Evolutionary conservation across 2,113 vertebrate species (phyloP).

Genomic region (Syrrhaptes paradoxus): DNA sequence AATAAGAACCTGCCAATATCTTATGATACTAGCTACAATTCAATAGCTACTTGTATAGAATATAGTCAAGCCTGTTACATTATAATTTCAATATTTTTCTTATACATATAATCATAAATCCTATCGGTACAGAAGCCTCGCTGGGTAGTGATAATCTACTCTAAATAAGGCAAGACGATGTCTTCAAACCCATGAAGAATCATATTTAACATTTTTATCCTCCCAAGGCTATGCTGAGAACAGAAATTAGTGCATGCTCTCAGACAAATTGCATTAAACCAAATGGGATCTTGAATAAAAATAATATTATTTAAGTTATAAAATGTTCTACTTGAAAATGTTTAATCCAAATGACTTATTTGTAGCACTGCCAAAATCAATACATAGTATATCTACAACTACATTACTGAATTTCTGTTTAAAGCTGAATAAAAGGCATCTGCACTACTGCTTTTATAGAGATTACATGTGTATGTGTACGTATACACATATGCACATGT

Average conservation of each 20-base stretch:
- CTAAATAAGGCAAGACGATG: conserved; percentile 5
- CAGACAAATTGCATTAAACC: conserved; percentile 43
- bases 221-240: background rate
- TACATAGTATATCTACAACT: conserved; percentile 33
- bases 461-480: background rate
- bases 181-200: background rate
- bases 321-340: conserved; percentile 34
- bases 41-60: background rate
- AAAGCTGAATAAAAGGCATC: background rate
- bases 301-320: conserved; percentile 59
- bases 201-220: conserved; percentile 25
- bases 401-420: conserved; percentile 23
- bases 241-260: conserved; percentile 30
- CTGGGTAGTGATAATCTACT: background rate
- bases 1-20: background rate
- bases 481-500: too few relatives aligned
- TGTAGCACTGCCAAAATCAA: conserved; percentile 52
- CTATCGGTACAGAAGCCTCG: background rate
- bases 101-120: background rate
- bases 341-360: conserved; percentile 52
- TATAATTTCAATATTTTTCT: background rate
- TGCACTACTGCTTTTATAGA: background rate
- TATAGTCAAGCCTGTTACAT: background rate
- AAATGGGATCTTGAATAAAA: conserved; percentile 38
- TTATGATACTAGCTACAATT: background rate